A percentile compares a stretch with the other conserved stretches of the same genome.
These are phyloP conservation scores for Encarsia formosa DNA, from an alignment of 2,888 invertebrate species.

Conservation along the genomic window DNA sequence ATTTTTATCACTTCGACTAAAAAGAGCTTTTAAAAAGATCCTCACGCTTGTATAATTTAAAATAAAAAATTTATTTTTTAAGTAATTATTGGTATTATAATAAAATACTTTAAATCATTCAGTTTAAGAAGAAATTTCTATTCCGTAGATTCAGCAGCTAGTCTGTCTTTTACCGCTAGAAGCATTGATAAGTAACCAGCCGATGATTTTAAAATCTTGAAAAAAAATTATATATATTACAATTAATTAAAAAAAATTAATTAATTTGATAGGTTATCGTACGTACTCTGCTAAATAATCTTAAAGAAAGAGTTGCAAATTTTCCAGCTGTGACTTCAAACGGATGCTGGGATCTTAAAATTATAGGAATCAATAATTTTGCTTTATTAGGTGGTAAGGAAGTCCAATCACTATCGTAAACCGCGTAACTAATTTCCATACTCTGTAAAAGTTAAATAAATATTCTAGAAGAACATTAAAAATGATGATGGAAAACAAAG, in stretches of 20 bases:
- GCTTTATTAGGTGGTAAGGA: slow-evolving; percentile 27
- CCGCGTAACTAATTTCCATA: slow-evolving; percentile 28
- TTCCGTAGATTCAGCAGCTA: neutral
- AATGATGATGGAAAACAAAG: too few relatives aligned
- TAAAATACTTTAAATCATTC: too few relatives aligned
- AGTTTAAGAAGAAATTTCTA: too few relatives aligned
- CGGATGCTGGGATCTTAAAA: slow-evolving; percentile 31
- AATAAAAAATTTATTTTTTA: too few relatives aligned
- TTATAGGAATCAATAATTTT: slow-evolving; percentile 31
- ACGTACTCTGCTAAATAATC: slow-evolving; percentile 36
- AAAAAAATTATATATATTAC: neutral
- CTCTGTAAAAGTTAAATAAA: slow-evolving; percentile 30
- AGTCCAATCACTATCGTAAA: slow-evolving; percentile 37
- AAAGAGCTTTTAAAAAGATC: too few relatives aligned
- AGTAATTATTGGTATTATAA: too few relatives aligned
- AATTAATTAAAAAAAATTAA: neutral
- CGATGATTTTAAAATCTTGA: slow-evolving; percentile 25
- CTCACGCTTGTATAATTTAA: too few relatives aligned
- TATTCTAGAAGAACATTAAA: neutral
- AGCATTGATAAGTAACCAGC: slow-evolving; percentile 25
- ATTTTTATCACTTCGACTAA: too few relatives aligned
- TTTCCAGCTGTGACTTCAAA: slow-evolving; percentile 39
- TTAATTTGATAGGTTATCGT: neutral
- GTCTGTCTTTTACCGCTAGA: slow-evolving; percentile 21
- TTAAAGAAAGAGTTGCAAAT: slow-evolving; percentile 36